Base-by-base conservation (phyloP, 2,113 vertebrate genomes). In the Macquaria australasica region DNA sequence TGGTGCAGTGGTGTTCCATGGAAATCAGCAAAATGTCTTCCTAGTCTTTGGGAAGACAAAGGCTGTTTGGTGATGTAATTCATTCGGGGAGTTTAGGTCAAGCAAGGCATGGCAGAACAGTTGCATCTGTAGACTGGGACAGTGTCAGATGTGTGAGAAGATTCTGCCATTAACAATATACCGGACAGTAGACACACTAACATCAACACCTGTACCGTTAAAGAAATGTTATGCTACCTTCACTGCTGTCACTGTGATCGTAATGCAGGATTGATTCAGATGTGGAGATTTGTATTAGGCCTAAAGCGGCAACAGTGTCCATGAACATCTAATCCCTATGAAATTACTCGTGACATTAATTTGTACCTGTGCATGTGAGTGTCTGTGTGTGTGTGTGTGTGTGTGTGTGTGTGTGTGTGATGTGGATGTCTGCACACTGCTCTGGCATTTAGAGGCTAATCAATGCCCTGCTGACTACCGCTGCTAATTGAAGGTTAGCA, bases 401-500 rank as follows among this genome's bases (percentile, higher is more conserved):
- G 1, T 39, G 10, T 43, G 43, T 43, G 10, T 43, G 8, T 11
- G 70, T 70, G 76, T 9, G 78, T 50, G 43, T 71, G 34, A 34
- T 34, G 84, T 71, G 76, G 20, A 68, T 84, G 79, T 88, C 86
- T 86, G 78, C 81, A 85, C 86, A 84, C 72, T 71, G 60, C 77
- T 79, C 58, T 96, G 95, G 94, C 95, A 96, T 96, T 96, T 96
- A 94, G 87, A 89, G 74, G 79, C 85, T 92, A 95, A 96, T 96
- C 95, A 93, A 94, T 95, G 89, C 86, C 91, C 92, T 91, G 87
- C 93, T 92, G 93, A 92, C 92, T 93, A 92, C 93, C 50, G 93
- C 95, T 91, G 84, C 94, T 96, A 95, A 95, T 95, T 96, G 96
- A 96, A 96, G 96, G 95, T 95, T 96, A 96, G 91, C 88, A 93